Percentiles rank a stretch among this genome's conserved stretches.
Conservation (phyloP, 2,797 vertebrate species). For the Falco biarmicus region DNA sequence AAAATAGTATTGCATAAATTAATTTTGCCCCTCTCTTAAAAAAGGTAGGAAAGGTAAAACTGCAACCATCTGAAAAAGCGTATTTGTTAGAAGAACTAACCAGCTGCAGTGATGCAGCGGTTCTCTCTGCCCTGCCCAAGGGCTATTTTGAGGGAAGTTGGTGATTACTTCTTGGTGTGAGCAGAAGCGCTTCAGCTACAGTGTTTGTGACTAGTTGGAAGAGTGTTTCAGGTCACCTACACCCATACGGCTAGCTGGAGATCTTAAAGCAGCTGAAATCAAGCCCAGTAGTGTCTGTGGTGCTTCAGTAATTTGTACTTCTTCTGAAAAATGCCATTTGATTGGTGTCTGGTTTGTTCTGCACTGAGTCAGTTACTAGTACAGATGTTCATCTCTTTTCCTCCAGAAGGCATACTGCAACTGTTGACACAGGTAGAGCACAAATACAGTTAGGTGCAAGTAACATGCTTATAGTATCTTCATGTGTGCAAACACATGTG, state of each 20-base stretch:
- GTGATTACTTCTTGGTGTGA: background rate
- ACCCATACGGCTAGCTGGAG: background rate
- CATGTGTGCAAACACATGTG: background rate
- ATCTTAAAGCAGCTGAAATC: background rate
- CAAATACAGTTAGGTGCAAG: background rate
- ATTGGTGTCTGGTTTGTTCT: background rate
- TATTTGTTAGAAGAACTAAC: background rate
- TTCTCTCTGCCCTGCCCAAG: background rate
- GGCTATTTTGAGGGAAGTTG: background rate
- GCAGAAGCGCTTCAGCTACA: background rate
- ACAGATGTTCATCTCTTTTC: background rate
- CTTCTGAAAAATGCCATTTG: background rate
- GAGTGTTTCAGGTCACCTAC: background rate
- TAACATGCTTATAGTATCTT: background rate
- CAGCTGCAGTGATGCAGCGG: background rate
- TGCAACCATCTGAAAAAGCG: background rate
- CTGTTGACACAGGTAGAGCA: background rate
- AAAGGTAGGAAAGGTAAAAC: background rate
- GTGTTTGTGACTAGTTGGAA: background rate
- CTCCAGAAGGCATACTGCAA: background rate
- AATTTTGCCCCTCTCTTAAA: background rate
- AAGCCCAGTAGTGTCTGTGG: background rate
- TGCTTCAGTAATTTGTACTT: background rate
- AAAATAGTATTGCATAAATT: background rate
- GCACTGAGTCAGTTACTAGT: rapidly evolving